Conservation (phyloP, 2,113 vertebrate genomes). For the Potamarius usumacintae region DNA sequence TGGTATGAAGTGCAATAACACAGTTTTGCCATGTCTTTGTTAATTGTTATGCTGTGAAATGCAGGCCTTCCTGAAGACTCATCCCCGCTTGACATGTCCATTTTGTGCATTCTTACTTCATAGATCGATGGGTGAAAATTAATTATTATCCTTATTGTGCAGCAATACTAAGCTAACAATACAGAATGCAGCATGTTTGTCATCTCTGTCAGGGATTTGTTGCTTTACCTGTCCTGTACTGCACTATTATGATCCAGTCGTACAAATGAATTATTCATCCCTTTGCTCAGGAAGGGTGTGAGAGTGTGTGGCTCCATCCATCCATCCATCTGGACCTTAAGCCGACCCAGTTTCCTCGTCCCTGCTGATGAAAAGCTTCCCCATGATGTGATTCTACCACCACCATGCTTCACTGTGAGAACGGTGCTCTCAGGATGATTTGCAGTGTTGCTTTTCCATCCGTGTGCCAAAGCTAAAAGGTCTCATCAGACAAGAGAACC, state of each 20-base stretch:
- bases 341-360: not conserved
- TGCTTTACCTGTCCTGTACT: not conserved
- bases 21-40: not conserved
- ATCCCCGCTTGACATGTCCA: not conserved
- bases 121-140: not conserved
- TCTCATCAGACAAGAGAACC: not conserved
- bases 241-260: not conserved
- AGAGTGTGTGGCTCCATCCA: not conserved
- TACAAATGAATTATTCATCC: constrained; percentile 23
- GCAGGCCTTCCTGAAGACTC: not conserved
- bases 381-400: not conserved
- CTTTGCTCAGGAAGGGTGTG: not conserved
- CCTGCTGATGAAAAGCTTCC: not conserved
- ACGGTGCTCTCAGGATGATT: not conserved
- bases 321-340: not conserved
- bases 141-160: not conserved
- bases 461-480: not conserved
- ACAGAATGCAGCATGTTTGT: not conserved
- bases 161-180: not conserved
- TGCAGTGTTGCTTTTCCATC: not conserved
- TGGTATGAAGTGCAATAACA: not conserved
- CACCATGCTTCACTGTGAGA: not conserved
- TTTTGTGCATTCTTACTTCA: not conserved
- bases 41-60: not conserved
- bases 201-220: not conserved